Percentiles rank a stretch among this genome's conserved stretches.
Conservation (phyloP, 2,113 vertebrate species). For the Lophius piscatorius region DNA sequence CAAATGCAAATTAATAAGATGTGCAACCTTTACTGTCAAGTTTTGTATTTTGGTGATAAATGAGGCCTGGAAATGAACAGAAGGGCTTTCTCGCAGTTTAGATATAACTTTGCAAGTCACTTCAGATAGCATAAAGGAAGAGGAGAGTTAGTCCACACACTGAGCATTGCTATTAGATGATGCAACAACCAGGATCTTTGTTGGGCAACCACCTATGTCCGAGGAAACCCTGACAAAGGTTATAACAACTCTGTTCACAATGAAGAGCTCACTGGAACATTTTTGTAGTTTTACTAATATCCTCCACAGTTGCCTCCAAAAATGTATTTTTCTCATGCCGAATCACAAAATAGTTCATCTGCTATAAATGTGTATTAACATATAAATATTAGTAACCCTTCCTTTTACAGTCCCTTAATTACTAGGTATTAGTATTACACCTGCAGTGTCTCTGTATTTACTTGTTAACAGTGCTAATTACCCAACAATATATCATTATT, state of each 20-base stretch:
- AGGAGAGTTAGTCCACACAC: not conserved
- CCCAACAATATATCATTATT: too few species aligned
- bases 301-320: too few species aligned
- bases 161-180: constrained; percentile 23
- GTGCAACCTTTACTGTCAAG: constrained; percentile 12
- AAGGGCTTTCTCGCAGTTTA: constrained; percentile 3
- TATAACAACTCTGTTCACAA: too few species aligned
- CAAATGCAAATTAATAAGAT: constrained; percentile 17
- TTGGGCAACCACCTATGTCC: constrained; percentile 4
- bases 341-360: constrained; percentile 1
- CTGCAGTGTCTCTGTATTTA: too few species aligned
- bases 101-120: constrained; percentile 1
- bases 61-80: not conserved
- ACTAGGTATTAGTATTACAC: too few species aligned
- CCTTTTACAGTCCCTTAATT: too few species aligned
- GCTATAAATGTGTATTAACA: not conserved
- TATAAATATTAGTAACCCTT: not conserved
- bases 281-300: too few species aligned
- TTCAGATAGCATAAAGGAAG: constrained; percentile 2
- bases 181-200: not conserved
- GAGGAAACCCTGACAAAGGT: not conserved
- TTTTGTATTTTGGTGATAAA: not conserved
- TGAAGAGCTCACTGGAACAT: constrained; percentile 12
- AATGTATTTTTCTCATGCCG: not conserved
- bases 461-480: too few species aligned